Evolutionary conservation across 2,888 invertebrate species (phyloP).

Genomic region (Agonopterix alstromeriana): DNA sequence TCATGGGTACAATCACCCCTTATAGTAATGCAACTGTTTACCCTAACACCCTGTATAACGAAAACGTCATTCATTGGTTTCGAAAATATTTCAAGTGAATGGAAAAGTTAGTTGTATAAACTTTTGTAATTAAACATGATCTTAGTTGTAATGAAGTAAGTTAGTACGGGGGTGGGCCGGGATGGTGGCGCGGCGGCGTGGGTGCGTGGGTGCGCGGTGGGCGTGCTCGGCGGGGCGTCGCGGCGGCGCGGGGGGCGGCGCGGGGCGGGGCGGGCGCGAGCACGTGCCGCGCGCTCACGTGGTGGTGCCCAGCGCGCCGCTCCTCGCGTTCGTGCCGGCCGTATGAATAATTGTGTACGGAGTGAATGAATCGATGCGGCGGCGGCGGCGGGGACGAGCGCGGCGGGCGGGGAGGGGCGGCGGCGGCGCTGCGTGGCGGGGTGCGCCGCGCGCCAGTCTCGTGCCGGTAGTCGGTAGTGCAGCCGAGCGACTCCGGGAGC

Average conservation of each 20-base stretch:
- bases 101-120: neutral
- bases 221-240: conserved; percentile 29
- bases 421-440: conserved; percentile 55
- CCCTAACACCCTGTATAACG: neutral
- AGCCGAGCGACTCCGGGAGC: conserved; percentile 79
- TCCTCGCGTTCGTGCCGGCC: conserved; percentile 57
- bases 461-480: conserved; percentile 84
- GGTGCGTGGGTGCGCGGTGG: conserved; percentile 28
- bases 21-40: too few relatives aligned
- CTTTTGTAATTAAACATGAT: neutral
- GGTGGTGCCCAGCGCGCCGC: conserved; percentile 53
- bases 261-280: conserved; percentile 45
- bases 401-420: conserved; percentile 40
- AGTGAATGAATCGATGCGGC: conserved; percentile 76
- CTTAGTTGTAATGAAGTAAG: neutral
- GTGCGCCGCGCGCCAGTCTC: conserved; percentile 78
- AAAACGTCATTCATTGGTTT: neutral
- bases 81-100: neutral
- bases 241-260: conserved; percentile 28
- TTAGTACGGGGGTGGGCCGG: conserved; percentile 1
- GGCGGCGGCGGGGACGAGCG: conserved; percentile 47
- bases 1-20: too few relatives aligned
- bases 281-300: conserved; percentile 71
- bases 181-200: neutral
- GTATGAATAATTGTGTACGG: conserved; percentile 74